Conservation (phyloP, 2,797 vertebrate genomes). For the Crenuchus spilurus region DNA sequence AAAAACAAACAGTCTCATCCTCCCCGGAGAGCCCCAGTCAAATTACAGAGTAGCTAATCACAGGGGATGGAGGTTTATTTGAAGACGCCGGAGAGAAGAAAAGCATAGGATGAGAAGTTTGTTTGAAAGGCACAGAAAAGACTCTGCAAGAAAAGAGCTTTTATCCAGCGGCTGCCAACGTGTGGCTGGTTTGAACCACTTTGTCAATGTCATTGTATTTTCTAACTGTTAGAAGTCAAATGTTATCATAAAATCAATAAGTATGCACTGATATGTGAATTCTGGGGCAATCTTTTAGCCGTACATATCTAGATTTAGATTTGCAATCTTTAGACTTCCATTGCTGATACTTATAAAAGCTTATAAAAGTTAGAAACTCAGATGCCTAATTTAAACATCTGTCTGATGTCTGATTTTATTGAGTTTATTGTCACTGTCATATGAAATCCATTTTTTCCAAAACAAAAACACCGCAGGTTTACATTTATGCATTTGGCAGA, state of each 20-base stretch:
- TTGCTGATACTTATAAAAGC: too few relatives aligned
- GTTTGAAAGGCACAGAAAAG: constrained; percentile 45
- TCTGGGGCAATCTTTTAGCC: too few relatives aligned
- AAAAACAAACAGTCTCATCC: constrained; percentile 60
- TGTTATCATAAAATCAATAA: background rate
- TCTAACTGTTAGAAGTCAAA: background rate
- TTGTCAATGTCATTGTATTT: constrained; percentile 25
- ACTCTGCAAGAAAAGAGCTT: background rate
- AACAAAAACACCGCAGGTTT: too few relatives aligned
- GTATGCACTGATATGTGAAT: too few relatives aligned
- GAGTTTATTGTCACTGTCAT: too few relatives aligned
- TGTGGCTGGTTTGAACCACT: constrained; percentile 17
- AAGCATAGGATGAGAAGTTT: constrained; percentile 25
- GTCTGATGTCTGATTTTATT: too few relatives aligned
- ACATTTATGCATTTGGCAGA: too few relatives aligned
- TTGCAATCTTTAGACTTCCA: too few relatives aligned
- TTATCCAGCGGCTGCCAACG: constrained; percentile 4
- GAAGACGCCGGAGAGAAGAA: constrained; percentile 29
- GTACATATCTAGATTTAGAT: too few relatives aligned
- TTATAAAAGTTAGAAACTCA: too few relatives aligned
- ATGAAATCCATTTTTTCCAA: too few relatives aligned
- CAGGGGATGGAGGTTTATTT: constrained; percentile 47
- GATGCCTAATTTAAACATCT: too few relatives aligned
- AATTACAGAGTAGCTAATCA: constrained; percentile 58
- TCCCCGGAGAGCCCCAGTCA: constrained; percentile 46